These are phyloP conservation scores for Cyrtonyx montezumae DNA, from an alignment of 2,113 vertebrate genomes.

Conservation along the genomic window DNA sequence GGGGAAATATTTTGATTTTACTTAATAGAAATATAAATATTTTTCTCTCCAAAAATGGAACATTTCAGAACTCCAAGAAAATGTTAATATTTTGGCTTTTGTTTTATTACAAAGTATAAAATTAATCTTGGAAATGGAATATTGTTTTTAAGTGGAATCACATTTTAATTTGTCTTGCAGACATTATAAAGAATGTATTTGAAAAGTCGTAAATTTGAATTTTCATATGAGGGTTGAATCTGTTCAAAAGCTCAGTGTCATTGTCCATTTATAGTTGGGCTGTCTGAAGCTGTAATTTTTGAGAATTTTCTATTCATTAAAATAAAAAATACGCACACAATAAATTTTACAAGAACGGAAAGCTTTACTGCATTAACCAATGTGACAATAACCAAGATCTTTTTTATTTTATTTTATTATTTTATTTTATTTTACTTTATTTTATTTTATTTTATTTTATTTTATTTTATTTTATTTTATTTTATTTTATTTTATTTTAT, in stretches of 20 bases:
- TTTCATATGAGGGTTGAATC: background rate
- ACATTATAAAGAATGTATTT: background rate
- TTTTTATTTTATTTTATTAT: too few species aligned
- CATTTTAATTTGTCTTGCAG: background rate
- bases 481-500: background rate
- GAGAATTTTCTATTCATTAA: background rate
- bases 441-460: background rate
- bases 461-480: background rate
- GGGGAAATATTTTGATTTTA: background rate
- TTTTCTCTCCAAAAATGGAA: background rate
- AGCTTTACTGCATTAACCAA: background rate
- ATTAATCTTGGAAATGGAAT: background rate
- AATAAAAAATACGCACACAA: background rate
- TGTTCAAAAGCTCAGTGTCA: accelerated
- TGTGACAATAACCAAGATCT: background rate
- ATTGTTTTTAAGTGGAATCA: background rate
- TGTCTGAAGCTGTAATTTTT: background rate
- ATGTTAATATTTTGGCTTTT: background rate
- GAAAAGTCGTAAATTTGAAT: background rate
- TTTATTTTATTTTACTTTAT: background rate
- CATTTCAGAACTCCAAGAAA: background rate
- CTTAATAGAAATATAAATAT: background rate
- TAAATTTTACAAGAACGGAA: background rate
- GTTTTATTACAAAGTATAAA: background rate
- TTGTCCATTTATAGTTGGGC: background rate